phyloP scores from a whole-genome alignment of 92 coral and sea anemone species.

The Porites cylindrica region DNA sequence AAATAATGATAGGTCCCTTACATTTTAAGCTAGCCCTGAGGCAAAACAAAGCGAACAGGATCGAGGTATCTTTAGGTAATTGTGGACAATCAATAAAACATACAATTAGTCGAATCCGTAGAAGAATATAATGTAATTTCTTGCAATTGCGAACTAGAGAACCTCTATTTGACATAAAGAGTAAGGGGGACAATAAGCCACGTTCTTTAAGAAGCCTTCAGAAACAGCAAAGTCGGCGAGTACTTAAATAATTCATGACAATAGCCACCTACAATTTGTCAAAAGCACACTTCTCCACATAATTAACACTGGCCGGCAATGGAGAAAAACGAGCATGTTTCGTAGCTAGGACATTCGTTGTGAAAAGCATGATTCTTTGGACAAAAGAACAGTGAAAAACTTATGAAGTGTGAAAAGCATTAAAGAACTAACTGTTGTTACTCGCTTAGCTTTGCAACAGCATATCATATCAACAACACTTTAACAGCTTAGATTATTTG shows the following conservation, averaged over 20 bases:
- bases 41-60: background rate
- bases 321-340: background rate
- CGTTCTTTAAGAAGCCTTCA: background rate
- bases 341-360: background rate
- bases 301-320: background rate
- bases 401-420: too few relatives aligned
- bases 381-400: background rate
- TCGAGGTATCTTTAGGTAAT: background rate
- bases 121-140: background rate
- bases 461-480: constrained; percentile 25
- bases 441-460: background rate
- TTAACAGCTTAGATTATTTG: constrained; percentile 19
- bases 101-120: constrained; percentile 27
- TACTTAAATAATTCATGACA: constrained; percentile 22
- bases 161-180: background rate
- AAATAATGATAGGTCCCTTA: too few relatives aligned
- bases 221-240: background rate
- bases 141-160: background rate
- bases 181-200: background rate
- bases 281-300: constrained; percentile 7
- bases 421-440: background rate
- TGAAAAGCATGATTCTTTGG: background rate
- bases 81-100: constrained; percentile 15
- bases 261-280: background rate
- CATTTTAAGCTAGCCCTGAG: background rate